Percentiles rank a stretch among this genome's conserved stretches.
Evolutionary conservation across 1,140 invertebrate species (phyloP).

Genomic region (Meloidogyne exigua): DNA sequence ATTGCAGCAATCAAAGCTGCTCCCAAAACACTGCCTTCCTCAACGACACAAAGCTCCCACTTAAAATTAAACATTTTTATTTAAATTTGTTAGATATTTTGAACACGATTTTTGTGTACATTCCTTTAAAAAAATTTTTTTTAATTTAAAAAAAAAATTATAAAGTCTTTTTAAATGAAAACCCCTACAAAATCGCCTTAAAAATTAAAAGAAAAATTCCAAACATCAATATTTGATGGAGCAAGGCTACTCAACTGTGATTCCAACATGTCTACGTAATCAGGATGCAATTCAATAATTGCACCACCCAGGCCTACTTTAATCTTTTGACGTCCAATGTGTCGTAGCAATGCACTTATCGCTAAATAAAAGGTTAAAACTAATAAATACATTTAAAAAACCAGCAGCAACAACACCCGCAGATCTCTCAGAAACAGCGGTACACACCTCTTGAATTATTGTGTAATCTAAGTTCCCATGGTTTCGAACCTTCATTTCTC

Average conservation of each 20-base stretch:
- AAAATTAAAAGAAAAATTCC: background rate
- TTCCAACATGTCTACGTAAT: slow-evolving; percentile 57
- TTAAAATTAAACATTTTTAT: slow-evolving; percentile 41
- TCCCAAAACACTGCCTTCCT: slow-evolving; percentile 59
- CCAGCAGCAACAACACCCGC: slow-evolving; percentile 61
- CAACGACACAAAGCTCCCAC: slow-evolving; percentile 62
- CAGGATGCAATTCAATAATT: slow-evolving; percentile 61
- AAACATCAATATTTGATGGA: slow-evolving; percentile 51
- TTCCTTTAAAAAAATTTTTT: too few relatives aligned
- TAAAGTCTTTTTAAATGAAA: too few relatives aligned
- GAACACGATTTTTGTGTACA: too few relatives aligned
- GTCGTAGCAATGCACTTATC: slow-evolving; percentile 58
- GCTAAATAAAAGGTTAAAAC: slow-evolving; percentile 32
- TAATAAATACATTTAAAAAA: slow-evolving; percentile 21
- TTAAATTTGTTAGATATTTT: too few relatives aligned
- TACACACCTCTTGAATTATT: slow-evolving; percentile 60
- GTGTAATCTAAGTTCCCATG: slow-evolving; percentile 58
- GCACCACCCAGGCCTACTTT: slow-evolving; percentile 64
- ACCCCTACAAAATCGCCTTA: too few relatives aligned
- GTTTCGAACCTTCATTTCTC: slow-evolving; percentile 60
- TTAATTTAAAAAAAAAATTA: too few relatives aligned
- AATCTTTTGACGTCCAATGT: slow-evolving; percentile 46
- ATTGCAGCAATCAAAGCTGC: slow-evolving; percentile 60
- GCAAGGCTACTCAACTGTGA: slow-evolving; percentile 53
- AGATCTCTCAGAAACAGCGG: slow-evolving; percentile 55